These are phyloP conservation scores for Agapornis canus DNA, from an alignment of 2,797 vertebrate genomes.

Conservation along the genomic window DNA sequence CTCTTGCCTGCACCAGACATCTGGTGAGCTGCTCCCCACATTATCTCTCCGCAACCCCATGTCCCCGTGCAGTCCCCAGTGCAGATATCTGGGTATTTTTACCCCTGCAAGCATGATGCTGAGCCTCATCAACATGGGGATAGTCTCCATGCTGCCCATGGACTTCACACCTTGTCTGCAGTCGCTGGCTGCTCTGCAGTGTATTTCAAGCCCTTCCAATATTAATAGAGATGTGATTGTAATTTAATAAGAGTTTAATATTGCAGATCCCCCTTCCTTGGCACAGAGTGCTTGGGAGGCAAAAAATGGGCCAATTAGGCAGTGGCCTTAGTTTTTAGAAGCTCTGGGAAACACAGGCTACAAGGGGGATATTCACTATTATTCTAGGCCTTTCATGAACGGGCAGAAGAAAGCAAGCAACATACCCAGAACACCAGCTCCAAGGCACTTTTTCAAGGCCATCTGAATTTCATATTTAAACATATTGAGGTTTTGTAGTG, in stretches of 20 bases:
- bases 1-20: background rate
- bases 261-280: background rate
- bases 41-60: background rate
- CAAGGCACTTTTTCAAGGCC: background rate
- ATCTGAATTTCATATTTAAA: background rate
- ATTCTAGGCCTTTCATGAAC: background rate
- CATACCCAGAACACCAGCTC: background rate
- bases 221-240: background rate
- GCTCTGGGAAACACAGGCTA: background rate
- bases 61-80: background rate
- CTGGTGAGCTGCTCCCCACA: background rate
- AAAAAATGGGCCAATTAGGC: background rate
- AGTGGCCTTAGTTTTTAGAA: background rate
- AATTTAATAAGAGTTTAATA: background rate
- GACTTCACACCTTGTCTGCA: background rate
- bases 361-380: background rate
- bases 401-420: background rate
- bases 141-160: rapidly evolving
- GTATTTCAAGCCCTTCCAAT: background rate
- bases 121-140: background rate
- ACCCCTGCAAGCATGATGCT: background rate
- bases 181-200: background rate
- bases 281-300: background rate
- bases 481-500: background rate
- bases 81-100: background rate